These are phyloP conservation scores for Matsumurasca onukii DNA, from an alignment of 1,140 invertebrate genomes.

Conservation along the genomic window DNA sequence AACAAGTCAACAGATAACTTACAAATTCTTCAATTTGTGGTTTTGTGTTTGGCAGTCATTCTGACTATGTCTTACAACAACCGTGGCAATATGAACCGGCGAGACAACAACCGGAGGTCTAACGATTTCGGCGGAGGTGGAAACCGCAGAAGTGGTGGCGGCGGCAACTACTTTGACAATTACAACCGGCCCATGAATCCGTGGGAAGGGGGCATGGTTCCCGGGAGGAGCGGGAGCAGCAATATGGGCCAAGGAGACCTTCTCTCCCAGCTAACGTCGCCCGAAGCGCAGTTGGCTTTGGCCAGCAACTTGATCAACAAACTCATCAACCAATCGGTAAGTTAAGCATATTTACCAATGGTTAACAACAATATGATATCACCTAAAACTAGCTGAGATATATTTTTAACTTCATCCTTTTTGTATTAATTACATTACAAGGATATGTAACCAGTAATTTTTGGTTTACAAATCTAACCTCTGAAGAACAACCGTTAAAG, in stretches of 20 bases:
- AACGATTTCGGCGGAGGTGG: constrained; percentile 36
- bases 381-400: too few species aligned
- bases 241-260: constrained; percentile 49
- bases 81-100: constrained; percentile 49
- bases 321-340: constrained; percentile 45
- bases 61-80: constrained; percentile 51
- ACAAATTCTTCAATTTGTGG: too few species aligned
- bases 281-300: constrained; percentile 52
- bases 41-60: too few species aligned
- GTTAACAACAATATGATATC: too few species aligned
- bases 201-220: constrained; percentile 55
- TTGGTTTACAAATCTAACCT: too few species aligned
- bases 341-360: constrained; percentile 14
- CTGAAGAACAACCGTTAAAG: too few species aligned
- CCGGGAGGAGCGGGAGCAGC: constrained; percentile 43
- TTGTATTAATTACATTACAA: too few species aligned
- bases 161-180: constrained; percentile 33
- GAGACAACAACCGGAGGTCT: constrained; percentile 48
- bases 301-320: constrained; percentile 53
- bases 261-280: constrained; percentile 49
- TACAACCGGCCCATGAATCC: constrained; percentile 48
- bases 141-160: constrained; percentile 38
- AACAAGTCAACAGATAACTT: too few species aligned
- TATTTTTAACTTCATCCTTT: too few species aligned
- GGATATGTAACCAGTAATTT: too few species aligned